Evolutionary conservation across 2,113 vertebrate species (phyloP).

Genomic region (Dicaeum eximium): DNA sequence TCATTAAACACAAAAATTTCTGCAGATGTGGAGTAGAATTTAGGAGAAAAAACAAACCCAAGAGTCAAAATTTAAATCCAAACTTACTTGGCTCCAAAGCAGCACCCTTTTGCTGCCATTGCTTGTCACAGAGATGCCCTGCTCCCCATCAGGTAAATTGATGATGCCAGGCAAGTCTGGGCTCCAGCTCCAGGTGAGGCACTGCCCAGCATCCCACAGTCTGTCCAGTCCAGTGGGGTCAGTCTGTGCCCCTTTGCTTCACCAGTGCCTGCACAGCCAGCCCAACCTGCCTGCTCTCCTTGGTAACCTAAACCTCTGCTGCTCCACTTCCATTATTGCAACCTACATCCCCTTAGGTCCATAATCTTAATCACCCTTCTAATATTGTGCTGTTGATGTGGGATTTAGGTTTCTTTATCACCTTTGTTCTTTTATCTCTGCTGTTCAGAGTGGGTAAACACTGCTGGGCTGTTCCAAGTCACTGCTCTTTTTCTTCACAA

Average conservation of each 20-base stretch:
- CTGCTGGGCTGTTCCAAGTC: not conserved
- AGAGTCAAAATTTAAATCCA: not conserved
- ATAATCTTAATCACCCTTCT: not conserved
- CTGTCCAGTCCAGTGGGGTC: accelerated
- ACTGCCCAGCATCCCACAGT: not conserved
- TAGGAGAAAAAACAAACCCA: not conserved
- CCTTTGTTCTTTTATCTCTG: not conserved
- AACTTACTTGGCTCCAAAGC: not conserved
- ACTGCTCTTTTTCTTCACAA: not conserved
- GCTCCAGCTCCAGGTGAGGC: not conserved
- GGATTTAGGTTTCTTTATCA: slow-evolving; percentile 1
- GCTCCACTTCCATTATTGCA: not conserved
- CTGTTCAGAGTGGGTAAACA: not conserved
- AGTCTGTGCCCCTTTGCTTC: not conserved
- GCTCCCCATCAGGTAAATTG: not conserved
- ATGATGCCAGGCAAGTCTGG: not conserved
- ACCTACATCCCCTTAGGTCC: not conserved
- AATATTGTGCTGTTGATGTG: slow-evolving; percentile 13
- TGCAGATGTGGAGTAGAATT: not conserved
- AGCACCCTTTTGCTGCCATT: accelerated
- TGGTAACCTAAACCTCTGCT: not conserved
- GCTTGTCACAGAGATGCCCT: accelerated
- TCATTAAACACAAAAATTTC: not conserved
- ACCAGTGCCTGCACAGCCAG: not conserved
- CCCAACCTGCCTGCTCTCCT: not conserved